Conservation (phyloP, 2,888 invertebrate genomes). For the Monopis laevigella region DNA sequence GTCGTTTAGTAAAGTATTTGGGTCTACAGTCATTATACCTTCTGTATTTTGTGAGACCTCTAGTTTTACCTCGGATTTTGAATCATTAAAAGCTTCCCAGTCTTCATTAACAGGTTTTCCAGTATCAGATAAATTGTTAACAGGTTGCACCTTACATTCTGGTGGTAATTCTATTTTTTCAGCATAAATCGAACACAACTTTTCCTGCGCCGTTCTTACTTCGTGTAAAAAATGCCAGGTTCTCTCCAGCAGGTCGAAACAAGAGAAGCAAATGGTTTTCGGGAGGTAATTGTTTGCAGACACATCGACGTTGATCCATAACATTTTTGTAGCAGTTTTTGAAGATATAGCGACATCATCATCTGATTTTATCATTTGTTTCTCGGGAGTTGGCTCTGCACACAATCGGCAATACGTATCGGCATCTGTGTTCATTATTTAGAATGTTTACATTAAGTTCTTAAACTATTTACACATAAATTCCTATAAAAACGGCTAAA, state of each 20-base stretch:
- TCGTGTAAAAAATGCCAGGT: constrained; percentile 50
- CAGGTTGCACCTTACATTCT: constrained; percentile 12
- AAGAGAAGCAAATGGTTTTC: constrained; percentile 49
- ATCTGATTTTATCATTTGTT: constrained; percentile 39
- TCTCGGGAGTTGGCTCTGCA: constrained; percentile 44
- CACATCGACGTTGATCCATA: constrained; percentile 53
- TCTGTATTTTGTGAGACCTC: constrained; percentile 26
- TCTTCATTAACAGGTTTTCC: constrained; percentile 42
- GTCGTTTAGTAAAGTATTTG: constrained; percentile 28
- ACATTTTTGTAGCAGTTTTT: constrained; percentile 44
- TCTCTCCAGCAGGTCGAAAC: constrained; percentile 50
- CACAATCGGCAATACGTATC: constrained; percentile 50
- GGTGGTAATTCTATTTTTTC: constrained; percentile 20
- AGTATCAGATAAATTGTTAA: too few relatives aligned
- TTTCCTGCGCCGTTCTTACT: constrained; percentile 44
- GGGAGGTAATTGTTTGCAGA: constrained; percentile 33
- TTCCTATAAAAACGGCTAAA: too few relatives aligned
- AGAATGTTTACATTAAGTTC: too few relatives aligned
- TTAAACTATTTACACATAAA: too few relatives aligned
- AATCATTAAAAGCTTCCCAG: constrained; percentile 41
- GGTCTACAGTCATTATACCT: constrained; percentile 26
- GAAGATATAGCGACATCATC: constrained; percentile 44
- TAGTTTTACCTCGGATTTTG: constrained; percentile 38
- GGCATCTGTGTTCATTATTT: constrained; percentile 39
- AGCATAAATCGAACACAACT: constrained; percentile 32